These are phyloP conservation scores for Dysmachus trigonus DNA, from an alignment of 2,888 invertebrate species.

Conservation along the genomic window DNA sequence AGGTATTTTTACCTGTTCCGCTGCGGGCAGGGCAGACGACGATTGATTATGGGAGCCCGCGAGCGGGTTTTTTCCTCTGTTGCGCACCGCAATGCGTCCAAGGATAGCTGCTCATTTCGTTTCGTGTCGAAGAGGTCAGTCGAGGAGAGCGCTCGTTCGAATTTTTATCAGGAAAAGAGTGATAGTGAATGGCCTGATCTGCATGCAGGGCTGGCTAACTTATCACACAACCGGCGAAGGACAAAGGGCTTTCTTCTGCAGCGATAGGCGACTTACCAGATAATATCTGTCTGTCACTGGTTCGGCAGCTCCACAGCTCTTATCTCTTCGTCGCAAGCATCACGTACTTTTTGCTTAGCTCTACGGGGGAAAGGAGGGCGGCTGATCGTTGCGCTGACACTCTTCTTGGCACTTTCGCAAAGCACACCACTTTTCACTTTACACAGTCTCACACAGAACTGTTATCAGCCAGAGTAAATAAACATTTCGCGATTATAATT, in stretches of 20 bases:
- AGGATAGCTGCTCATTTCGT: background rate
- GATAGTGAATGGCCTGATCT: background rate
- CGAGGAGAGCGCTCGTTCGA: background rate
- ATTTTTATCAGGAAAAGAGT: background rate
- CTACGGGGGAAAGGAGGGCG: background rate
- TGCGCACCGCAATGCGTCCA: background rate
- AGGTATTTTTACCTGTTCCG: background rate
- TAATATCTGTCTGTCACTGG: background rate
- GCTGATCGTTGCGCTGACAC: background rate
- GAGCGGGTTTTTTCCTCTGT: background rate
- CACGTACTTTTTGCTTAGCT: background rate
- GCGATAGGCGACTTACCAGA: background rate
- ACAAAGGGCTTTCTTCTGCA: background rate
- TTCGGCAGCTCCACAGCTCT: background rate
- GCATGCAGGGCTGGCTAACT: background rate
- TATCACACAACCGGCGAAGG: background rate
- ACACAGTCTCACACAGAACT: background rate
- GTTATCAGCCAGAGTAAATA: slow-evolving; percentile 14
- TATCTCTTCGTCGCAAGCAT: background rate
- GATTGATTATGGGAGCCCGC: background rate
- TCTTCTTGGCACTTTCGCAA: slow-evolving; percentile 3
- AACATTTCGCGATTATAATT: background rate
- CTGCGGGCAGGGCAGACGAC: background rate
- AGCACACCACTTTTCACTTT: background rate
- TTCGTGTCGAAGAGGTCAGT: background rate